These are phyloP conservation scores for Simalia tracyae DNA, from an alignment of 2,797 vertebrate genomes.

Conservation along the genomic window DNA sequence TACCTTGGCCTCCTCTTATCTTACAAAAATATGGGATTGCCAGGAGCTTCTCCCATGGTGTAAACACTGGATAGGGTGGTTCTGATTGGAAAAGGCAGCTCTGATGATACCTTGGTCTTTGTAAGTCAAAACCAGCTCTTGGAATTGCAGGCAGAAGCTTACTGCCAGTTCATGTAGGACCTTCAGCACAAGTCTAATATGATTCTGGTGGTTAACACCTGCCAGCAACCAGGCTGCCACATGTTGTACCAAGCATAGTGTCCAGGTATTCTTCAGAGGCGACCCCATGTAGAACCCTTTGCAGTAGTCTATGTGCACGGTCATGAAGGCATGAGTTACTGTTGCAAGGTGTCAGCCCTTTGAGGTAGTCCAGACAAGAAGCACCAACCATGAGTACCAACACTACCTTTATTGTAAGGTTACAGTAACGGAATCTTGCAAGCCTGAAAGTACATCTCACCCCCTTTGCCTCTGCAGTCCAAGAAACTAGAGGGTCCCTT, in stretches of 20 bases:
- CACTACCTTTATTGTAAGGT: not conserved
- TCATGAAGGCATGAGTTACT: not conserved
- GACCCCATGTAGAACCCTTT: not conserved
- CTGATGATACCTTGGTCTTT: not conserved
- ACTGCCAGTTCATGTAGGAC: not conserved
- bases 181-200: not conserved
- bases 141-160: not conserved
- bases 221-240: not conserved
- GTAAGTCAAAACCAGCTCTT: not conserved
- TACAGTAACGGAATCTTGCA: not conserved
- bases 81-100: not conserved
- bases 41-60: not conserved
- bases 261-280: not conserved
- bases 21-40: not conserved
- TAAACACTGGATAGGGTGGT: not conserved
- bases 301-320: not conserved
- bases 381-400: not conserved
- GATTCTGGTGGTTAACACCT: not conserved
- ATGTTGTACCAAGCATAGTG: not conserved
- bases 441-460: not conserved
- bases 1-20: not conserved
- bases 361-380: not conserved
- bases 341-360: not conserved
- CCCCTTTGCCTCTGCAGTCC: not conserved
- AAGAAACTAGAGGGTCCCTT: not conserved